A percentile compares a stretch with the other conserved stretches of the same genome.
These are phyloP conservation scores for Petrocephalus sullivani DNA, from an alignment of 2,797 vertebrate genomes.

Conservation along the genomic window DNA sequence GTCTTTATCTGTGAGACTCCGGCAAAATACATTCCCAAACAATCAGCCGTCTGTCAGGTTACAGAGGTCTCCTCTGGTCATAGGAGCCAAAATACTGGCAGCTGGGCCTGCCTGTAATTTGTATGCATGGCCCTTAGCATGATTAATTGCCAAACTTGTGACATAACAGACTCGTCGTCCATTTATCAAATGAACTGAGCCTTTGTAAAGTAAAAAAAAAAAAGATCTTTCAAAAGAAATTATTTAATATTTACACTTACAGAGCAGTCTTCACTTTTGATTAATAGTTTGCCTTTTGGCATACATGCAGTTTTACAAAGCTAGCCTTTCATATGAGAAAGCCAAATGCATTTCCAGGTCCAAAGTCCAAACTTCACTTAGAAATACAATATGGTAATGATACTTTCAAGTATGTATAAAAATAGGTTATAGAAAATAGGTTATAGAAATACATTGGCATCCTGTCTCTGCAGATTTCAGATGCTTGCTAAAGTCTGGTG, in stretches of 20 bases:
- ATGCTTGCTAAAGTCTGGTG: conserved; percentile 54
- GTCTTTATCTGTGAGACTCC: background rate
- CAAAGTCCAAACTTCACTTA: conserved; percentile 48
- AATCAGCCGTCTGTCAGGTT: background rate
- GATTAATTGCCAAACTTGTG: background rate
- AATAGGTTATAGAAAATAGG: background rate
- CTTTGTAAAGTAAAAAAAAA: background rate
- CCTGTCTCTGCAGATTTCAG: background rate
- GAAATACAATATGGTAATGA: conserved; percentile 45
- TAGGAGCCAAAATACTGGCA: background rate
- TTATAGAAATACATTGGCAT: background rate
- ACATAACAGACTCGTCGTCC: background rate
- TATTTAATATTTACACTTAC: background rate
- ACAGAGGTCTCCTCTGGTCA: background rate
- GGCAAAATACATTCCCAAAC: background rate
- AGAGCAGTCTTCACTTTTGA: background rate
- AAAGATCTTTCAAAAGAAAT: background rate
- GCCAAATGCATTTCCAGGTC: background rate
- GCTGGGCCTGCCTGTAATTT: background rate
- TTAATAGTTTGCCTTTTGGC: background rate
- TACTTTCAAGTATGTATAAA: conserved; percentile 33
- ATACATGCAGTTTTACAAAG: background rate
- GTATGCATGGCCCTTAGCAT: background rate
- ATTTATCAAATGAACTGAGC: background rate
- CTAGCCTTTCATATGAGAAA: background rate